These are phyloP conservation scores for Camponotus fellah DNA, from an alignment of 2,888 invertebrate genomes.

Conservation along the genomic window DNA sequence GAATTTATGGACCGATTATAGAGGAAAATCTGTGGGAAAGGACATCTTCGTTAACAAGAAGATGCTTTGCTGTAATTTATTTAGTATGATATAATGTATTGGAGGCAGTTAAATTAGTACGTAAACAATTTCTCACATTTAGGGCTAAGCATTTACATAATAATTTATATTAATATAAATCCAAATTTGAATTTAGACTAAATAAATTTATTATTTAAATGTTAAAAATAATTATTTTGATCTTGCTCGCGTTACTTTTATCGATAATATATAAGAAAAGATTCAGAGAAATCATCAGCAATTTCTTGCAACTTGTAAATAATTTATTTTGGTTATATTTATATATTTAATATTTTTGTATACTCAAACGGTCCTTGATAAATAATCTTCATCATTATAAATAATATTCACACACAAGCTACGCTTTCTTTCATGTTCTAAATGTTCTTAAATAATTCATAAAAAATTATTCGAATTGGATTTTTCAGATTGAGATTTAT, in stretches of 20 bases:
- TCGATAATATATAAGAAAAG: background rate
- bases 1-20: background rate
- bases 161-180: background rate
- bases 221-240: background rate
- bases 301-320: background rate
- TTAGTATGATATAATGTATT: background rate
- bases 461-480: background rate
- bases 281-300: background rate
- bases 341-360: background rate
- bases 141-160: background rate
- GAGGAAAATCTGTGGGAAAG: background rate
- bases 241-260: background rate
- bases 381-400: background rate
- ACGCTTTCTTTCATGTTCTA: background rate
- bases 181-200: background rate
- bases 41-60: background rate
- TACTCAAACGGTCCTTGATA: too few relatives aligned
- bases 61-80: background rate
- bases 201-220: conserved; percentile 6
- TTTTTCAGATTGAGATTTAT: background rate
- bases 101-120: background rate
- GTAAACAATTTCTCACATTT: background rate
- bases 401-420: background rate
- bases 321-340: background rate
- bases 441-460: background rate